These are phyloP conservation scores for Diplosoma virens DNA, from an alignment of 23 tunicate species.

Conservation along the genomic window DNA sequence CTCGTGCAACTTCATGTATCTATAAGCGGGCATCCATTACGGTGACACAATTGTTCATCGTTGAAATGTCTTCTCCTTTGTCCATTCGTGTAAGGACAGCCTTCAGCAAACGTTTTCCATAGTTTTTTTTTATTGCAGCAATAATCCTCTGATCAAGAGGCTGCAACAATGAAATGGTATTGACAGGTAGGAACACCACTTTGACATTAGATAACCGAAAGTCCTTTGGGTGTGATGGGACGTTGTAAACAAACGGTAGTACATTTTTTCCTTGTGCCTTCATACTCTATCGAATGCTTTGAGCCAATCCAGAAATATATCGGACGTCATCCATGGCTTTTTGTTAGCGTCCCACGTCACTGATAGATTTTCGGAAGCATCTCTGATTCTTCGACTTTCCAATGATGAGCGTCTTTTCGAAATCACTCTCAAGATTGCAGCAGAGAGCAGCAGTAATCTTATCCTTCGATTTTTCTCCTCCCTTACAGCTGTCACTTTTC, in stretches of 20 bases:
- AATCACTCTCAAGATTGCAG: slow-evolving; percentile 10
- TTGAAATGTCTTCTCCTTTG: background rate
- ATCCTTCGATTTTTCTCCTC: background rate
- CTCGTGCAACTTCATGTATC: background rate
- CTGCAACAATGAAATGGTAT: slow-evolving; percentile 13
- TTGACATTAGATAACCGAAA: slow-evolving; percentile 8
- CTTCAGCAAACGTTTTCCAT: slow-evolving; percentile 12
- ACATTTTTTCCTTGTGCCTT: slow-evolving; percentile 2
- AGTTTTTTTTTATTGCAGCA: slow-evolving; percentile 6
- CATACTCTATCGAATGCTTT: slow-evolving; percentile 1
- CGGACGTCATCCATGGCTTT: background rate
- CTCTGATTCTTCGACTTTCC: slow-evolving; percentile 8
- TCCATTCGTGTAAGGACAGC: background rate
- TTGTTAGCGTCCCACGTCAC: slow-evolving; percentile 1
- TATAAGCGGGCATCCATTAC: slow-evolving; percentile 14
- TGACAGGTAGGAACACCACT: slow-evolving; percentile 8
- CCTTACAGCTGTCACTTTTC: background rate
- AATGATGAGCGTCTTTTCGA: slow-evolving; percentile 2
- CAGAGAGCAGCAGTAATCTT: slow-evolving; percentile 10
- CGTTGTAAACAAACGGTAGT: background rate
- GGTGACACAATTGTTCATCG: background rate
- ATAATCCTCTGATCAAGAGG: slow-evolving; percentile 3
- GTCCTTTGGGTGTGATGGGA: slow-evolving; percentile 12
- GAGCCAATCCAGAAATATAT: background rate
- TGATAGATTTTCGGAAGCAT: slow-evolving; percentile 5